Evolutionary conservation across 2,113 vertebrate species (phyloP).

Genomic region (Gadus macrocephalus): DNA sequence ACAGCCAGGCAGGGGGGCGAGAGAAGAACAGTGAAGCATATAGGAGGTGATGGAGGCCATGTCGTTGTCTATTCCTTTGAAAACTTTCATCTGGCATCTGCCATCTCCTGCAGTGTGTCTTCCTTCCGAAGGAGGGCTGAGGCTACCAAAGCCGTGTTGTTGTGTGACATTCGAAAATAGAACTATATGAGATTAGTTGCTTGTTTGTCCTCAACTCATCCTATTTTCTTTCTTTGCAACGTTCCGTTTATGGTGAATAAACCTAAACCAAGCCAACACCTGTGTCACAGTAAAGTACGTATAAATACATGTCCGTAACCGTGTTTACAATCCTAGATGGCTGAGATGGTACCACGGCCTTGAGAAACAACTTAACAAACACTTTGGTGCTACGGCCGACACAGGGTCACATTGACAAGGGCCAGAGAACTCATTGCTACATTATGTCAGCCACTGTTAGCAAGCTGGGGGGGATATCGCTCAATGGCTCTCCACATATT

Average conservation of each 20-base stretch:
- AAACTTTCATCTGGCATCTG: constrained; percentile 41
- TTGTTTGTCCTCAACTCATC: no score
- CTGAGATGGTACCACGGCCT: not conserved
- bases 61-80: constrained; percentile 12
- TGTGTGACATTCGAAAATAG: no score
- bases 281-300: no score
- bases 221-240: no score
- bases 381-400: constrained; percentile 28
- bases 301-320: not conserved
- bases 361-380: constrained; percentile 33
- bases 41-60: not conserved
- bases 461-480: constrained; percentile 32
- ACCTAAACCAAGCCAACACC: no score
- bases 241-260: no score
- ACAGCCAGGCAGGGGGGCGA: no score
- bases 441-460: constrained; percentile 46
- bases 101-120: constrained; percentile 43
- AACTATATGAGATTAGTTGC: no score
- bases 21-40: not conserved
- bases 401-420: constrained; percentile 49
- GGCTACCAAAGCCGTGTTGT: no score
- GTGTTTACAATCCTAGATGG: not conserved
- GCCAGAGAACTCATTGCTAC: constrained; percentile 48
- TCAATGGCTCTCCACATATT: constrained; percentile 50
- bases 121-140: constrained; percentile 39